Percentiles rank a stretch among this genome's conserved stretches.
Conservation (phyloP, 2,888 invertebrate species). For the Xanthia togata region DNA sequence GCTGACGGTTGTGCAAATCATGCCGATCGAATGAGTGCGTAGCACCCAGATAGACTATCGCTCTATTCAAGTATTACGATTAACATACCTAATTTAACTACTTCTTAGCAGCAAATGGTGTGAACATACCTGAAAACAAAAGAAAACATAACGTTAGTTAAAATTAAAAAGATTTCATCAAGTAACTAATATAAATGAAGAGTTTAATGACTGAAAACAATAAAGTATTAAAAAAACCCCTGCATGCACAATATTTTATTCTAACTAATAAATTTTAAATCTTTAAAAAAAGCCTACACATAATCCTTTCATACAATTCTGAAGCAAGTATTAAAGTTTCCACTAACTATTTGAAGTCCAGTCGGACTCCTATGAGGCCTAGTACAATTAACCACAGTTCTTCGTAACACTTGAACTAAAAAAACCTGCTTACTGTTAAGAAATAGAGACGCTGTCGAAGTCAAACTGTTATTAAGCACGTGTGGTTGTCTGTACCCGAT, state of each 20-base stretch:
- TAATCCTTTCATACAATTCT: constrained; percentile 51
- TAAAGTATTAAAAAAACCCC: not conserved
- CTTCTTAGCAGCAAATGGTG: not conserved
- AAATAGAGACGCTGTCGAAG: constrained; percentile 9
- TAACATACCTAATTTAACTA: constrained; percentile 20
- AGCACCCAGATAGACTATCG: not conserved
- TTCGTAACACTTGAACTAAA: not conserved
- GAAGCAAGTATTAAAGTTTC: constrained; percentile 42
- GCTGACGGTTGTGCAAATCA: too few species aligned
- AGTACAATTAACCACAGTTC: constrained; percentile 23
- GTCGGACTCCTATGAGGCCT: constrained; percentile 35
- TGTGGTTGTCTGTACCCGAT: constrained; percentile 29
- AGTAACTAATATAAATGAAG: too few species aligned
- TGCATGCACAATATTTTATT: not conserved
- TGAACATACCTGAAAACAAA: constrained; percentile 77
- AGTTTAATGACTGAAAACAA: not conserved
- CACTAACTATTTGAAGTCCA: constrained; percentile 57
- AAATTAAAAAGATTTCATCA: too few species aligned
- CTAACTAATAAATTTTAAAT: not conserved
- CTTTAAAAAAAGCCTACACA: constrained; percentile 17
- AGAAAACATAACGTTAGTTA: constrained; percentile 48
- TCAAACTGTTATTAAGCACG: constrained; percentile 2
- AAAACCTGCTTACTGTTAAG: not conserved
- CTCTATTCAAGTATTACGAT: not conserved
- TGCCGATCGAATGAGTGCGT: not conserved